Evolutionary conservation across 2,888 invertebrate genomes (phyloP), one percentile per base, ranked within the genome.

Genomic region (Allolobophora icterica): DNA sequence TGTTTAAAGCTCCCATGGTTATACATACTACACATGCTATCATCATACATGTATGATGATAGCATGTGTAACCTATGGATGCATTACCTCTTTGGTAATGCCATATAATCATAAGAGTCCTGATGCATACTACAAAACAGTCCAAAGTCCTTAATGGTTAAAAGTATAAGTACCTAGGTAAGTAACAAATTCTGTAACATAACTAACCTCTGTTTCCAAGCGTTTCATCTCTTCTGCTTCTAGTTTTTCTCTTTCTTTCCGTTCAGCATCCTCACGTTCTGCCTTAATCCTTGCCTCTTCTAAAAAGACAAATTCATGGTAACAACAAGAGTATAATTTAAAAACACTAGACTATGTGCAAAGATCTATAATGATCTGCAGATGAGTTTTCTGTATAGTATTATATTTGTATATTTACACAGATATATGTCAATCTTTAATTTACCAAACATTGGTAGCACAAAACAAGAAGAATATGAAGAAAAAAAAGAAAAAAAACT

Each of bases 171-270:
- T 45, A 45, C 45, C 19, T 30, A 58, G 58, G 58, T 58, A 58
- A 58, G 30, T 13, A 58, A 58, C 58, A 24, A 58, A 24, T 24
- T 58, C 58, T 5, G 30, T 58, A 24, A 24, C 30, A 58, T 30
- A 58, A 33, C 84, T 34, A 35, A 94, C 94, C 93, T 94, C 94
- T 92, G 93, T 94, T 90, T 94, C 94, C 30, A 93, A 92, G 89
- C 93, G 93, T 90, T 92, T 92, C 90, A 93, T 93, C 89, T 94
- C 94, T 58, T 93, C 93, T 58, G 94, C 94, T 89, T 93, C 93
- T 90, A 92, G 90, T 91, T 93, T 93, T 87, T 94, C 94, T 84
- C 91, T 91, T 45, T 94, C 93, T 90, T 93, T 93, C 90, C 92
- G 90, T 83, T 93, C 93, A 84, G 93, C 93, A 30, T 93, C 94